A percentile compares a stretch with the other conserved stretches of the same genome.
Conservation (phyloP, 2,113 vertebrate species). For the Notarius lentiginosus region DNA sequence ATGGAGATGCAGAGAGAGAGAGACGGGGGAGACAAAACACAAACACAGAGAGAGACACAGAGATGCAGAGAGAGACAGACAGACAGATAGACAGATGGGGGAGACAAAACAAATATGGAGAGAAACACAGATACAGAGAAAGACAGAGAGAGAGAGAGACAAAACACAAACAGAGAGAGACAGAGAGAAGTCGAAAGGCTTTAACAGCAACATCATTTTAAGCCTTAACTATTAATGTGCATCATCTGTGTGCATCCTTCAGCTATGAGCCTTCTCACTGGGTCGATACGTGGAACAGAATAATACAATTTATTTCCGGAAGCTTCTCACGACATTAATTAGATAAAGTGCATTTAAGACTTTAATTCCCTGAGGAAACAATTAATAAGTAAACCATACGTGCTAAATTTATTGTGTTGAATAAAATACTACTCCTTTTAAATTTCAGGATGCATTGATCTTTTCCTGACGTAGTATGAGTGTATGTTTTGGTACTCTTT, state of each 20-base stretch:
- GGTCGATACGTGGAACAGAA: not conserved
- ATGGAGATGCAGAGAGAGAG: not conserved
- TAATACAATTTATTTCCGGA: conserved; percentile 1
- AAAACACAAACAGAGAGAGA: no score
- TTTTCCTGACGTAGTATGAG: not conserved
- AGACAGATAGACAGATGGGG: not conserved
- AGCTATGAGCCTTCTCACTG: not conserved
- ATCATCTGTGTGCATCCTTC: not conserved
- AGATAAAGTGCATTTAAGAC: conserved; percentile 51
- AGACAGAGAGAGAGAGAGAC: not conserved
- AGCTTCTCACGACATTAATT: conserved; percentile 18
- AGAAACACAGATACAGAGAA: no score
- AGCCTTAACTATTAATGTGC: conserved; percentile 6
- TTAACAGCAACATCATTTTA: not conserved
- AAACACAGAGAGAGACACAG: not conserved
- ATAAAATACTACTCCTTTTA: conserved; percentile 58
- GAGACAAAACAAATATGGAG: no score
- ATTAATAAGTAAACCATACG: conserved; percentile 60
- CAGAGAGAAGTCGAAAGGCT: not conserved
- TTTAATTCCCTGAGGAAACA: conserved; percentile 56
- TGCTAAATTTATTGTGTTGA: conserved; percentile 50
- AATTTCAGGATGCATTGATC: conserved; percentile 41
- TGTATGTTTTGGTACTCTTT: not conserved
- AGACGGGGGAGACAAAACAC: no score
- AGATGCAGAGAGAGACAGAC: not conserved